phyloP scores from a whole-genome alignment of 2,888 invertebrate genomes.

The Endotricha flammealis region DNA sequence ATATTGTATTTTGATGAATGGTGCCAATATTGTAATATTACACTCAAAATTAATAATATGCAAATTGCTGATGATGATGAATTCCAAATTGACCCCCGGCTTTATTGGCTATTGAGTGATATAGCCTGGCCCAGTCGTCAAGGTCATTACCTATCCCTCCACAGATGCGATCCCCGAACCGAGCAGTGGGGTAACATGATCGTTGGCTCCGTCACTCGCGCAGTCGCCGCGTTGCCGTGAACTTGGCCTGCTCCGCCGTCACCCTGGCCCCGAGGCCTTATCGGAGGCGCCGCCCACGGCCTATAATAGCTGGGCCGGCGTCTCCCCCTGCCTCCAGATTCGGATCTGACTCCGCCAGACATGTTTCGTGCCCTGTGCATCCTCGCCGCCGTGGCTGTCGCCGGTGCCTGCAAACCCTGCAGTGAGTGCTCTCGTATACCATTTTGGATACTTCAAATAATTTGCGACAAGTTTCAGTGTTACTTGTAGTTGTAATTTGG shows the following conservation, averaged over 20 bases:
- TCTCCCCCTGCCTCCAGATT: slow-evolving; percentile 68
- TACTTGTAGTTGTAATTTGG: not conserved
- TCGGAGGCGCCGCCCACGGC: slow-evolving; percentile 72
- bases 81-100: not conserved
- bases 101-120: not conserved
- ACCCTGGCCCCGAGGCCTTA: slow-evolving; percentile 71
- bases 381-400: slow-evolving; percentile 50
- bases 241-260: slow-evolving; percentile 66
- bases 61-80: too few species aligned
- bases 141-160: slow-evolving; percentile 56
- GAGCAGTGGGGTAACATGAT: slow-evolving; percentile 32
- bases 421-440: slow-evolving; percentile 52
- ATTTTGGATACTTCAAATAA: not conserved
- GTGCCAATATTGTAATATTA: too few species aligned
- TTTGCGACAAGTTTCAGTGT: not conserved
- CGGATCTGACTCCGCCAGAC: slow-evolving; percentile 61
- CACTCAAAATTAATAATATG: too few species aligned
- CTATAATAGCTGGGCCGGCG: slow-evolving; percentile 76
- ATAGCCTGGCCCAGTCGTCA: slow-evolving; percentile 21
- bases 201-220: slow-evolving; percentile 46
- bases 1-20: too few species aligned
- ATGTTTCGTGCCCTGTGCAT: slow-evolving; percentile 68
- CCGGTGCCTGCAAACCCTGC: slow-evolving; percentile 66
- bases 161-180: slow-evolving; percentile 18
- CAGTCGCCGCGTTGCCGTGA: slow-evolving; percentile 69